phyloP scores from a whole-genome alignment of 2,797 vertebrate species.

The Lutjanus campechanus region DNA sequence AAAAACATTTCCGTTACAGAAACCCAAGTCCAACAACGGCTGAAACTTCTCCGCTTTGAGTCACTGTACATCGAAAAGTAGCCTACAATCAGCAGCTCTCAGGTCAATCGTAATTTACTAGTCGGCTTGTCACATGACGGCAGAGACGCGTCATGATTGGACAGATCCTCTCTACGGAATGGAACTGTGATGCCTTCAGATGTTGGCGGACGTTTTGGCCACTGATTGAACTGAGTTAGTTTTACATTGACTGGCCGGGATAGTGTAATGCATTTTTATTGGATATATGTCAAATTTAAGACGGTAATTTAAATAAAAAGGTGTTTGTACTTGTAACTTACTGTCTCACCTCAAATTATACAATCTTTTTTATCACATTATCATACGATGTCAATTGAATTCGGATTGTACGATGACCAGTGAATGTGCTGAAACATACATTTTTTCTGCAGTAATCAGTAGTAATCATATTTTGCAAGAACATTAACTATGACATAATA shows the following conservation, averaged over 20 bases:
- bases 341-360: fast-evolving
- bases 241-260: not conserved
- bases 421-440: not conserved
- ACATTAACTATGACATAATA: not conserved
- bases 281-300: fast-evolving
- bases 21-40: conserved; percentile 11
- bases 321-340: not conserved
- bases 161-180: not conserved
- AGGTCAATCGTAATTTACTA: conserved; percentile 74
- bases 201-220: not conserved
- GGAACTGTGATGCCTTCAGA: conserved; percentile 44
- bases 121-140: conserved; percentile 68
- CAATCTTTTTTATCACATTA: not conserved
- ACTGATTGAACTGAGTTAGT: fast-evolving
- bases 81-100: conserved; percentile 58
- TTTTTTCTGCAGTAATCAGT: not conserved
- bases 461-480: not conserved
- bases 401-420: not conserved
- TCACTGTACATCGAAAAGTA: conserved; percentile 62
- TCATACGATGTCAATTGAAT: not conserved
- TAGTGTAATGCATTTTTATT: too few relatives aligned
- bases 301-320: not conserved
- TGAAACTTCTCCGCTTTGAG: conserved; percentile 35
- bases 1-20: conserved; percentile 9
- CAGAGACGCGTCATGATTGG: conserved; percentile 51